These are phyloP conservation scores for Mus spicilegus DNA, from an alignment of 2,113 vertebrate species.

Conservation along the genomic window DNA sequence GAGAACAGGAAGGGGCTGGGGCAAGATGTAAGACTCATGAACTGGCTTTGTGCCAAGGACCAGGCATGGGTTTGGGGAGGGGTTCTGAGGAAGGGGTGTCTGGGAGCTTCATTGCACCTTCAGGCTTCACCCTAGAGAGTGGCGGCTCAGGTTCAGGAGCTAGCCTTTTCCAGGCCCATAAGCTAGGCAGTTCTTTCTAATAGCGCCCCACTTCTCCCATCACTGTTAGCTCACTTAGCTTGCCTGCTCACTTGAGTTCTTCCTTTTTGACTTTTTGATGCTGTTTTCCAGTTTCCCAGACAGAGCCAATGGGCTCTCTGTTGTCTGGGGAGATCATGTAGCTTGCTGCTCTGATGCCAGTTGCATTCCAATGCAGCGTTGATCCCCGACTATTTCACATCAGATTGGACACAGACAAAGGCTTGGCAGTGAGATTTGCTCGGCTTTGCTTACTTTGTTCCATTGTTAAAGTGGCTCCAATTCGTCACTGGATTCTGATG, in stretches of 20 bases:
- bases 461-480: neutral
- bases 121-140: neutral
- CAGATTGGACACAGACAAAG: slow-evolving; percentile 43
- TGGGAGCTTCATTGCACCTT: neutral
- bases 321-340: neutral
- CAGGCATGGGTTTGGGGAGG: too few species aligned
- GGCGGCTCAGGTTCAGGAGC: neutral
- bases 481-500: neutral
- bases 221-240: neutral
- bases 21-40: neutral
- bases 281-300: neutral
- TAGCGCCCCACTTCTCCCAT: neutral
- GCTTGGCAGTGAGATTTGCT: neutral
- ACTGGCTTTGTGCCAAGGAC: neutral
- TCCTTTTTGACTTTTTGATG: neutral
- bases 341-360: neutral
- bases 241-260: neutral
- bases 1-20: neutral
- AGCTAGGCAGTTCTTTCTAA: neutral
- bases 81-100: too few species aligned
- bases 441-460: slow-evolving; percentile 40
- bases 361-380: slow-evolving; percentile 18
- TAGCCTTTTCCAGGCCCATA: neutral
- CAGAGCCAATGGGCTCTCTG: neutral
- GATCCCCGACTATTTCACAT: slow-evolving; percentile 23